Evolutionary conservation across 2,888 invertebrate species (phyloP).

Genomic region (Harpalus rufipes): DNA sequence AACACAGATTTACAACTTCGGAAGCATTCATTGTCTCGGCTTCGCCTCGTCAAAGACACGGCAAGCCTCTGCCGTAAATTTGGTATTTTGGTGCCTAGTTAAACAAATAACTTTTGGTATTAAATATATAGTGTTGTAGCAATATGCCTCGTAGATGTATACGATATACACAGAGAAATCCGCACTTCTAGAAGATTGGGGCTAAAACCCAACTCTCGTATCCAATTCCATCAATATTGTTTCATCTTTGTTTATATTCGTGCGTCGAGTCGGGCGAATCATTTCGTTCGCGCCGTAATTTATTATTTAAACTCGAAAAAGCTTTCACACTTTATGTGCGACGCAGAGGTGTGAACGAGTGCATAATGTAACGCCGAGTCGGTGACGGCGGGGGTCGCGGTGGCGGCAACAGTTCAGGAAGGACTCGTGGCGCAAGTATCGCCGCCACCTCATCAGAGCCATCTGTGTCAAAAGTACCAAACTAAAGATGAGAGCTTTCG

Average conservation of each 20-base stretch:
- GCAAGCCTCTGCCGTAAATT: too few relatives aligned
- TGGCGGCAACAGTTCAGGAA: slow-evolving; percentile 4
- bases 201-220: slow-evolving; percentile 34
- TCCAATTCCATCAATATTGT: slow-evolving; percentile 35
- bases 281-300: slow-evolving; percentile 72
- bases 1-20: too few relatives aligned
- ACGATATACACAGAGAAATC: too few relatives aligned
- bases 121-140: too few relatives aligned
- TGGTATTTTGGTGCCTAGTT: too few relatives aligned
- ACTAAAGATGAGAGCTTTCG: slow-evolving; percentile 39
- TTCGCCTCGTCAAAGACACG: too few relatives aligned
- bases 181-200: background rate
- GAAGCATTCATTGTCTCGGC: too few relatives aligned
- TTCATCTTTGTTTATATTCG: slow-evolving; percentile 24
- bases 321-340: slow-evolving; percentile 71
- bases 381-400: background rate
- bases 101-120: too few relatives aligned
- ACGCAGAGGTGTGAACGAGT: slow-evolving; percentile 53
- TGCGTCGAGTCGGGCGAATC: slow-evolving; percentile 65
- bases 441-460: slow-evolving; percentile 29
- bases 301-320: slow-evolving; percentile 74
- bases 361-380: slow-evolving; percentile 36
- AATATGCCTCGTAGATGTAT: too few relatives aligned
- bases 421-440: slow-evolving; percentile 21
- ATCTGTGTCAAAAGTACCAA: slow-evolving; percentile 55